Percentiles rank a stretch among this genome's conserved stretches.
phyloP scores from a whole-genome alignment of 2,888 invertebrate genomes.

The Hymenopus coronatus region DNA sequence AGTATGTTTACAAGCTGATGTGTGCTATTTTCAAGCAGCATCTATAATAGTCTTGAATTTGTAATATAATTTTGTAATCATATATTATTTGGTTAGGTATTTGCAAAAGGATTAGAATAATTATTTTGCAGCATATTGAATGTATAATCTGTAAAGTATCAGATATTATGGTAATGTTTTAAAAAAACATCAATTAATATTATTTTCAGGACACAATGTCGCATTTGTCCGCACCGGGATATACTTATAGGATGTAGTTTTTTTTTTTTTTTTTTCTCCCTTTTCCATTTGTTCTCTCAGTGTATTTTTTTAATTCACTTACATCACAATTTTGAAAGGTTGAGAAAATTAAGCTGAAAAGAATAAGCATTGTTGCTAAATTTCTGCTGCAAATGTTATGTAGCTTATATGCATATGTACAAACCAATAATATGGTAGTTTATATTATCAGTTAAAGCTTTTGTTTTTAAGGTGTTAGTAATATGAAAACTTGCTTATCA shows the following conservation, averaged over 20 bases:
- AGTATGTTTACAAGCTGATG: not conserved
- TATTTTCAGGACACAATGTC: not conserved
- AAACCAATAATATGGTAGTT: not conserved
- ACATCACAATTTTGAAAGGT: not conserved
- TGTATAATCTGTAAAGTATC: not conserved
- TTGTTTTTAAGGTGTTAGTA: not conserved
- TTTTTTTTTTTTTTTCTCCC: not conserved
- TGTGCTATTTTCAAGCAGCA: not conserved
- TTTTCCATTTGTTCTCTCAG: not conserved
- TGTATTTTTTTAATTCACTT: not conserved
- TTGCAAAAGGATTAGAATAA: not conserved
- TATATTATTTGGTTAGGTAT: not conserved
- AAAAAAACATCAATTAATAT: not conserved
- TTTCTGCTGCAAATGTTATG: not conserved
- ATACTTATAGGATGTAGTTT: not conserved
- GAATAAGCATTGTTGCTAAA: not conserved
- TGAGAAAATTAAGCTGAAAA: not conserved
- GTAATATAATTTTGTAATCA: not conserved
- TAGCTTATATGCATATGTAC: not conserved
- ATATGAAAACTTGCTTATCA: not conserved
- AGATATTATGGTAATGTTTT: not conserved
- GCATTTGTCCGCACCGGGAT: not conserved
- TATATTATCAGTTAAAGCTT: not conserved
- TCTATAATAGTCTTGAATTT: not conserved
- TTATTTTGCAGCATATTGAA: not conserved